Conservation (phyloP, 2,888 invertebrate genomes). For the Erynnis tages region DNA sequence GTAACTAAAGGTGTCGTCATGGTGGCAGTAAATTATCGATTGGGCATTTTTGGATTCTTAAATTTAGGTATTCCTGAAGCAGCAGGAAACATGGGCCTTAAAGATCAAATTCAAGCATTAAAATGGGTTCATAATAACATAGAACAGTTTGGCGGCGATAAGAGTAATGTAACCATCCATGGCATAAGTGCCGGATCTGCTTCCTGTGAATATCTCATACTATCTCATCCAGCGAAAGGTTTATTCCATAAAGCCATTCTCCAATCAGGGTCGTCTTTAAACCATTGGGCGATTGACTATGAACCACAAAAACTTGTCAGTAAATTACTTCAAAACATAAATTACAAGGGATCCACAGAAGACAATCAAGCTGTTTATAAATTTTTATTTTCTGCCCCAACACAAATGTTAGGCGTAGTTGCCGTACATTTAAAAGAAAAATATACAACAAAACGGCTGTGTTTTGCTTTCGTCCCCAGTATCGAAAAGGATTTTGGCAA, state of each 20-base stretch:
- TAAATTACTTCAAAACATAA: background rate
- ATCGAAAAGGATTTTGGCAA: constrained; percentile 51
- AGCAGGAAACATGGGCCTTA: constrained; percentile 61
- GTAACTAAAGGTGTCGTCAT: constrained; percentile 55
- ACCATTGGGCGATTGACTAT: background rate
- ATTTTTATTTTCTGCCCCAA: background rate
- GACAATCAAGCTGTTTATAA: background rate
- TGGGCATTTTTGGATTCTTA: constrained; percentile 61
- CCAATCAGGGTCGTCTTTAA: background rate
- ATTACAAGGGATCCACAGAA: too few relatives aligned
- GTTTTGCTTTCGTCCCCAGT: constrained; percentile 49
- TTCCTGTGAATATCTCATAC: background rate
- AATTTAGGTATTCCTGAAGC: constrained; percentile 53
- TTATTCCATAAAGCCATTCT: background rate
- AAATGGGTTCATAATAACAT: constrained; percentile 59
- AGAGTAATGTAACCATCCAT: constrained; percentile 8
- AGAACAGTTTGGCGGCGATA: constrained; percentile 51
- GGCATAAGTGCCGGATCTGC: background rate
- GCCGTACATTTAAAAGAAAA: background rate
- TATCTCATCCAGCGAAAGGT: constrained; percentile 11
- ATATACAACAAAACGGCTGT: background rate
- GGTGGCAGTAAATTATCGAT: constrained; percentile 64
- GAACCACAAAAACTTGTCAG: background rate
- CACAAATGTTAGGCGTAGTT: background rate
- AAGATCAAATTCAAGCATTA: constrained; percentile 59